Conservation (phyloP, 2,888 invertebrate genomes). For the Synanthedon myopaeformis region DNA sequence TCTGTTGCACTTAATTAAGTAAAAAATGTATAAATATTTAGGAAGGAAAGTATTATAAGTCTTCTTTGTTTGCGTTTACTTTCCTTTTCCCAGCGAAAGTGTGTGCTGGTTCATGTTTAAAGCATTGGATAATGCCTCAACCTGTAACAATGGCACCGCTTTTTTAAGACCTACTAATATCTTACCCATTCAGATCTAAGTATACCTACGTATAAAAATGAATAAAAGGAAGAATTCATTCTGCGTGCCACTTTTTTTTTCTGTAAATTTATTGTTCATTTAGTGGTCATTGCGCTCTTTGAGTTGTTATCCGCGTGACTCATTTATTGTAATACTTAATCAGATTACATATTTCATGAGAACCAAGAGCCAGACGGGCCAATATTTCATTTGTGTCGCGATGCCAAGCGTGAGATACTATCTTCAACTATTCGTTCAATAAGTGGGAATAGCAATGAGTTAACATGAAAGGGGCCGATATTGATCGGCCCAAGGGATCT, state of each 20-base stretch:
- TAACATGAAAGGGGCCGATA: conserved; percentile 39
- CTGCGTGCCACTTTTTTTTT: conserved; percentile 9
- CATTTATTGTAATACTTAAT: conserved; percentile 39
- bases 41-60: background rate
- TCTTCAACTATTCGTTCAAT: conserved; percentile 45
- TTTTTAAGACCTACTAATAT: conserved; percentile 12
- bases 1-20: too few relatives aligned
- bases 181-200: conserved; percentile 9
- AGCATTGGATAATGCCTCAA: conserved; percentile 30
- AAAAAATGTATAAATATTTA: background rate
- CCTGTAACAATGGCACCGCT: conserved; percentile 30
- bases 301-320: conserved; percentile 23
- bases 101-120: conserved; percentile 43
- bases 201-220: conserved; percentile 4
- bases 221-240: conserved; percentile 1
- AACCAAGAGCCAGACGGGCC: conserved; percentile 23
- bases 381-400: conserved; percentile 51
- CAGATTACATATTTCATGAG: conserved; percentile 50
- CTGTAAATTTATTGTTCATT: conserved; percentile 21
- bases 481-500: conserved; percentile 23
- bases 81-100: conserved; percentile 58
- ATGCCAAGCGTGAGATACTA: conserved; percentile 44
- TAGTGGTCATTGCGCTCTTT: conserved; percentile 22
- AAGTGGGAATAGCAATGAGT: conserved; percentile 37
- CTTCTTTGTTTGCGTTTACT: conserved; percentile 23